Conservation (phyloP, 2,113 vertebrate species). For the Lophius piscatorius region DNA sequence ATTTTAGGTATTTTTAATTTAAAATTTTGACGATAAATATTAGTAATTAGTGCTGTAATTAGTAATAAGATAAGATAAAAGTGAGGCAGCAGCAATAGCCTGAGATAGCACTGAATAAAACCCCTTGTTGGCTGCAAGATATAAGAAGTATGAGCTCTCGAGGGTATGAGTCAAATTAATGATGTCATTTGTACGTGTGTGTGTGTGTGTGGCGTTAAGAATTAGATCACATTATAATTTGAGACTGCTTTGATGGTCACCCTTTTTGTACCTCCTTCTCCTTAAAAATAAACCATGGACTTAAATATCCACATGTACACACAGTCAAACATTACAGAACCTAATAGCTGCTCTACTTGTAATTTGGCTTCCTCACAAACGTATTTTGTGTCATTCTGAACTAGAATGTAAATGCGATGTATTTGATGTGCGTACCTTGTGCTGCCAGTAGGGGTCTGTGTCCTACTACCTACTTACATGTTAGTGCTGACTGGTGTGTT, state of each 20-base stretch:
- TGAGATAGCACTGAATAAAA: too few relatives aligned
- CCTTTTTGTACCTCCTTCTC: conserved; percentile 8
- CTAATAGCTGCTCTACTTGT: conserved; percentile 1
- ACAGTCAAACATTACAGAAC: background rate
- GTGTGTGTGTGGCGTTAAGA: background rate
- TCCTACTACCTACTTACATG: conserved; percentile 35
- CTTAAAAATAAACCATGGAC: background rate
- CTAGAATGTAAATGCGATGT: background rate
- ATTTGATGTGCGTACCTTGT: conserved; percentile 19
- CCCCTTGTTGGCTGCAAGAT: too few relatives aligned
- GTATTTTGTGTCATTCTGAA: background rate
- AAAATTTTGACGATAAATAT: too few relatives aligned
- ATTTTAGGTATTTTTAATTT: too few relatives aligned
- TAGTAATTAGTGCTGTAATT: too few relatives aligned
- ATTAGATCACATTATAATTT: background rate
- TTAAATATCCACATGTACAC: background rate
- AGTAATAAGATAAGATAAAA: too few relatives aligned
- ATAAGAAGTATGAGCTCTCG: too few relatives aligned
- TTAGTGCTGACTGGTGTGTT: background rate
- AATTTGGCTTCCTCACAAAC: background rate
- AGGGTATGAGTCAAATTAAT: too few relatives aligned
- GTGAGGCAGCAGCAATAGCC: too few relatives aligned
- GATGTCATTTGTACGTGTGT: too few relatives aligned
- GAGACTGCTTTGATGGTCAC: conserved; percentile 3
- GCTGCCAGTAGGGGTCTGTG: conserved; percentile 67